Evolutionary conservation across 2,888 invertebrate species (phyloP), one percentile per base, ranked within the genome.

Genomic region (Dryobota labecula): DNA sequence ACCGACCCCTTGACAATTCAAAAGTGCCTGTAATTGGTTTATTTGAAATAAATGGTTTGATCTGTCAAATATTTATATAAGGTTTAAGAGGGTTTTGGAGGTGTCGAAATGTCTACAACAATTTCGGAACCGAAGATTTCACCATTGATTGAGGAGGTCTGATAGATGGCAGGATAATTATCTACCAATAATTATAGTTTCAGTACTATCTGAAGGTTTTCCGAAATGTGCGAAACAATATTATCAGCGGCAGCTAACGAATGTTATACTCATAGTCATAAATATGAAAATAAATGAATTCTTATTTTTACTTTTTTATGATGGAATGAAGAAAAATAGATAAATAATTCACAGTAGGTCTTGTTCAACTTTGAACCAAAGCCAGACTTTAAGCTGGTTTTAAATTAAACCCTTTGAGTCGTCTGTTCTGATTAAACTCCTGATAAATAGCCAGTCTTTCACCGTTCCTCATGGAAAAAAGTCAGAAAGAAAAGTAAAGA

Each of bases 361-460:
- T 20, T 7, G 2, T 41, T 43, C 20, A 62, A 51, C 36, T 4
- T 24, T n/a, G n/a, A n/a, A n/a, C n/a, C 24, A 36, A 33, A 3
- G 6, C 11, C 36, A 20, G 7, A 36, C 1, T 11, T 36, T 11
- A 33, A 33, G 15, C 2, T 24, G 9, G 7, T 27, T 27, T 69
- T 45, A 2, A n/a, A 54, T 13, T 13, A 2, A 15, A 56, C 1
- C 6, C 20, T 27, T 7, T 41, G 8, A 15, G 13, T 38, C n/a
- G 2, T 30, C n/a, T 1, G 20, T 27, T 9, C 4, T 20, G 24
- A 53, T 36, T 43, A 9, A 36, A 2, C 15, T 36, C 13, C n/a
- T 49, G 49, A 67, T 56, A 43, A 53, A 47, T 18, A 56, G 4
- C 36, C 43, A 9, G 2, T 70, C 13, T 43, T 43, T 36, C 70